Base-by-base conservation (phyloP, 2,113 vertebrate species). In the Lepisosteus osseus region DNA sequence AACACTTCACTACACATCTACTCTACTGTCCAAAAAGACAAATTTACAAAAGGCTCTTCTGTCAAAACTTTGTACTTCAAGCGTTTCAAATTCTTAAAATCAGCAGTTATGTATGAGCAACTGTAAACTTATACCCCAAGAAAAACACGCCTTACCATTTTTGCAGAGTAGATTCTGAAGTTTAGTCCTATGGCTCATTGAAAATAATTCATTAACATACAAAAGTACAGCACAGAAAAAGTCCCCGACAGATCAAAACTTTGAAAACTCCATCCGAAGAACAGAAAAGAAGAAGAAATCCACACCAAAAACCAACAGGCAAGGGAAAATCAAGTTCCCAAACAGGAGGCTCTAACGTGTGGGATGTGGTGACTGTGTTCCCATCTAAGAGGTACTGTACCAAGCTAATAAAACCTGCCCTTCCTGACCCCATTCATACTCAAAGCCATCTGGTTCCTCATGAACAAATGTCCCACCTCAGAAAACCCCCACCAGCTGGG, bases 381-480 rank as follows among this genome's bases (percentile, higher is more conserved):
- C 47, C 61, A 43, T 42, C 11, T 64, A 15, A 61, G 44, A 61
- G 70, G 61, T 43, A 74, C 72, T 74, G 67, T 57, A 59, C 66
- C 66, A 64, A 47, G 61, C 12, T 65, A 70, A 72, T 65, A 72
- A 54, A 72, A 40, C 54, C 47, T 72, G 74, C 43, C 61, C 70
- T 69, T 72, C 70, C 67, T 76, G 70, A 68, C 71, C 70, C 66
- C 70, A 65, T 76, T 72, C 67, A 76, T 59, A 65, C 70, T n/a
- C 66, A 64, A 72, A 68, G 68, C 74, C 74, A 72, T 76, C 74
- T 76, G 74, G 74, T 72, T 72, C 66, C 74, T 72, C 47, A 47
- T 29, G 72, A 74, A 65, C 74, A 76, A 76, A 76, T 72, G 74
- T 61, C 74, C 70, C 70, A 72, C 65, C 70, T 68, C 67, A 69